Evolutionary conservation across 2,888 invertebrate species (phyloP).

Genomic region (Mythimna ferrago): DNA sequence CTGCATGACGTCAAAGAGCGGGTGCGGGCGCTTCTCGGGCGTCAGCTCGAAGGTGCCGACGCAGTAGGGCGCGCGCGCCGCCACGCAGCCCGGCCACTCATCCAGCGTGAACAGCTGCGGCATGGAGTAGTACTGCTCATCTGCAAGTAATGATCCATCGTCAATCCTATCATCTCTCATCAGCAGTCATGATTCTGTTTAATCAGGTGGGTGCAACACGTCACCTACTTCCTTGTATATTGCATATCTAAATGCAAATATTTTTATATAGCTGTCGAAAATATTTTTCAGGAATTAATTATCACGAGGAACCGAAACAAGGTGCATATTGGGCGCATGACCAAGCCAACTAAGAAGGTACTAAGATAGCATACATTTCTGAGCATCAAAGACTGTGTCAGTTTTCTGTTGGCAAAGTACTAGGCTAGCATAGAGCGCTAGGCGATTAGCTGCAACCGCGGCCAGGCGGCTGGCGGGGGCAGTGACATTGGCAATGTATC

Average conservation of each 20-base stretch:
- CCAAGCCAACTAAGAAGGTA: neutral
- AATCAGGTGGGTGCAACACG: neutral
- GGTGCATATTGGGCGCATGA: neutral
- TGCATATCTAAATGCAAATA: too few species aligned
- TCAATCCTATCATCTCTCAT: neutral
- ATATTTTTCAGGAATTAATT: neutral
- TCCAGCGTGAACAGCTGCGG: conserved; percentile 83
- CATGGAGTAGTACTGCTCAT: conserved; percentile 85
- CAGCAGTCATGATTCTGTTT: neutral
- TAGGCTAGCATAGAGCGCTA: neutral
- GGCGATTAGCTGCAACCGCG: neutral
- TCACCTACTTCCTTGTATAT: neutral
- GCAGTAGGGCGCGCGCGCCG: conserved; percentile 79
- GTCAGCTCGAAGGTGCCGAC: conserved; percentile 84
- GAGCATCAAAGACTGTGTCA: neutral
- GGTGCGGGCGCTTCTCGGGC: conserved; percentile 62
- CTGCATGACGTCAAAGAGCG: conserved; percentile 79
- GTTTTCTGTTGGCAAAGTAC: conserved; percentile 1
- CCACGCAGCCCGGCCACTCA: conserved; percentile 79
- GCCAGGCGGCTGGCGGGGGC: conserved; percentile 4
- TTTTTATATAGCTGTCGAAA: neutral
- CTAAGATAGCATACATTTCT: neutral
- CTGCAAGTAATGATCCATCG: conserved; percentile 66
- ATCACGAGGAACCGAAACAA: neutral
- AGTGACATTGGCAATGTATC: conserved; percentile 41